A percentile compares a stretch with the other conserved stretches of the same genome.
phyloP scores from a whole-genome alignment of 2,888 invertebrate species.

The Platerodrilus igneus region DNA sequence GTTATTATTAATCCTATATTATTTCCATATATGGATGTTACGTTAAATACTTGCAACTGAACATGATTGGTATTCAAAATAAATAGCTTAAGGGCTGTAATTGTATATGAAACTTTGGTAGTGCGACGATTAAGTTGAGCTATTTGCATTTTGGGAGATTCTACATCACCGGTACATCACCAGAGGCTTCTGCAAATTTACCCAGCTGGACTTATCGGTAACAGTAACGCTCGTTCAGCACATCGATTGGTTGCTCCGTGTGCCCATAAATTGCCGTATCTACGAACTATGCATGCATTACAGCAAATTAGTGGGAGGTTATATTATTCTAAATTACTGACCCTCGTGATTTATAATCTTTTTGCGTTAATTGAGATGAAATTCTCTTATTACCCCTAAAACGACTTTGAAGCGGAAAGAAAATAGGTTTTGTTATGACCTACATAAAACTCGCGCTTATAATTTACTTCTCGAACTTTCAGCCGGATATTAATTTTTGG shows the following conservation, averaged over 20 bases:
- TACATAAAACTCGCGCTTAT: no score
- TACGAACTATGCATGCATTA: constrained; percentile 38
- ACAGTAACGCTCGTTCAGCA: constrained; percentile 28
- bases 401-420: no score
- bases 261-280: constrained; percentile 38
- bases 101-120: constrained; percentile 11
- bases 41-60: no score
- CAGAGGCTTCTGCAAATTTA: constrained; percentile 31
- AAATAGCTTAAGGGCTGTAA: constrained; percentile 4
- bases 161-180: constrained; percentile 28
- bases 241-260: constrained; percentile 37
- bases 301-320: constrained; percentile 37
- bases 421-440: no score
- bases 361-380: constrained; percentile 29
- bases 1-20: no score
- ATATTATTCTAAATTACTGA: constrained; percentile 37
- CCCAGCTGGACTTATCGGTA: constrained; percentile 30
- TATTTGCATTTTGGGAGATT: constrained; percentile 31
- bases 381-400: no score
- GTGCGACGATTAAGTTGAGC: constrained; percentile 22
- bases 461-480: no score
- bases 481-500: no score
- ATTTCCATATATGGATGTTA: no score
- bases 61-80: no score
- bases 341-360: constrained; percentile 29